phyloP scores from a whole-genome alignment of 2,113 vertebrate genomes.

The Tapirus terrestris region DNA sequence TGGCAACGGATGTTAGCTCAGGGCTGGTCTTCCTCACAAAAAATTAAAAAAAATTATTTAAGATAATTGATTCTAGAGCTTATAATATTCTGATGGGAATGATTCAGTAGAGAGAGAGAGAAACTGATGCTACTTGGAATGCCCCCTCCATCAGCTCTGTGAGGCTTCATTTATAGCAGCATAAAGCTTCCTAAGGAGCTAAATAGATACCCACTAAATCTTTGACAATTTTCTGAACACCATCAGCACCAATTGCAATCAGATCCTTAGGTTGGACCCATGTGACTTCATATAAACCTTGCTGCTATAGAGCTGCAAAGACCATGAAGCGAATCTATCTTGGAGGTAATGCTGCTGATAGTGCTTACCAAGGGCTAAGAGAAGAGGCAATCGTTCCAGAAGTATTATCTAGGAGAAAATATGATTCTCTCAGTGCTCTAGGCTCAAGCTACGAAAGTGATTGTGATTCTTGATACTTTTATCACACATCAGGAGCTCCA shows the following conservation, averaged over 20 bases:
- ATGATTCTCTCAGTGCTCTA: not conserved
- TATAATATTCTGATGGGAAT: not conserved
- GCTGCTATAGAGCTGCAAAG: not conserved
- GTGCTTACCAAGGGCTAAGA: not conserved
- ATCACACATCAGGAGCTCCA: not conserved
- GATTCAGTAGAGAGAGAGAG: not conserved
- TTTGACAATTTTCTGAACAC: not conserved
- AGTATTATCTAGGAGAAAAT: slow-evolving; percentile 1
- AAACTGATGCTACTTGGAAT: not conserved
- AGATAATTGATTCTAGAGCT: not conserved
- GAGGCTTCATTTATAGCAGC: not conserved
- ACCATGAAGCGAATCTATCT: not conserved
- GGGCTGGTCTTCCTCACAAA: no score
- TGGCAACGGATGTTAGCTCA: no score
- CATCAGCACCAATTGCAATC: not conserved
- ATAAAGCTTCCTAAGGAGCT: not conserved
- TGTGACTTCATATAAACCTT: not conserved
- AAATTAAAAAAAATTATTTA: not conserved
- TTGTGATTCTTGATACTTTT: slow-evolving; percentile 10
- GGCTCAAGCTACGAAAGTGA: slow-evolving; percentile 3
- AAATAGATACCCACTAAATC: not conserved
- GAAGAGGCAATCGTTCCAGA: not conserved
- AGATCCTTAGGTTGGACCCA: not conserved
- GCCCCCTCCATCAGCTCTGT: not conserved
- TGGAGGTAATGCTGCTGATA: not conserved